Evolutionary conservation across 2,797 vertebrate genomes (phyloP), one percentile per base, ranked within the genome.

Genomic region (Esox lucius): DNA sequence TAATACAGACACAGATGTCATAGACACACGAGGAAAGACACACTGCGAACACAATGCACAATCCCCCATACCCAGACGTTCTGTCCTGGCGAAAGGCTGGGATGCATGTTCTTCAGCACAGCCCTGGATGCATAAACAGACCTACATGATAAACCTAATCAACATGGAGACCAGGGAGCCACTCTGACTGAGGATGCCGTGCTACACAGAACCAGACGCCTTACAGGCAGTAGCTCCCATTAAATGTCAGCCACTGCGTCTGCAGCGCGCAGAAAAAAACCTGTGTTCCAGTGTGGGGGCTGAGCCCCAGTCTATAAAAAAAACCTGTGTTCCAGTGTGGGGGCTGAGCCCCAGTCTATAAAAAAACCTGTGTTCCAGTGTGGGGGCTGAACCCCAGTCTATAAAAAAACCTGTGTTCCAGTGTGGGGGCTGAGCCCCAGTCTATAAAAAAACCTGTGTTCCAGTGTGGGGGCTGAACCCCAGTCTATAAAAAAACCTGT

Each of bases 181-280:
- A 24, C 17, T 48, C 12, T 26, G 7, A 17, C 39, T 59, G 68
- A 12, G 68, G n/a, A 48, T 22, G 1, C 42, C 11, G 22, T 9
- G 24, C 22, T 76, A 24, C 17, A 64, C 48, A 62, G 81, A 19
- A 56, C 64, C 87, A 86, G 82, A 86, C 84, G 80, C 83, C 88
- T 80, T 81, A 86, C 87, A 53, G 22, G 56, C 51, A 86, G 78
- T 69, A 76, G 73, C 73, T 4, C 0, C 80, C 83, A 81, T 87
- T 85, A 88, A 91, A 90, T 87, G 88, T 87, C 89, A 87, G 89
- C 85, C 90, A 91, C 90, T 93, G 92, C 92, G 92, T 92, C 92
- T 93, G 89, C 89, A 92, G 90, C 91, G 90, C 88, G 90, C 88
- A 91, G 48, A 86, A 87, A 70, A 86, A 84, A 5, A 24, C 11